Percentiles rank a stretch among this genome's conserved stretches.
phyloP scores from a whole-genome alignment of 1,140 invertebrate species.

The Cepaea nemoralis region DNA sequence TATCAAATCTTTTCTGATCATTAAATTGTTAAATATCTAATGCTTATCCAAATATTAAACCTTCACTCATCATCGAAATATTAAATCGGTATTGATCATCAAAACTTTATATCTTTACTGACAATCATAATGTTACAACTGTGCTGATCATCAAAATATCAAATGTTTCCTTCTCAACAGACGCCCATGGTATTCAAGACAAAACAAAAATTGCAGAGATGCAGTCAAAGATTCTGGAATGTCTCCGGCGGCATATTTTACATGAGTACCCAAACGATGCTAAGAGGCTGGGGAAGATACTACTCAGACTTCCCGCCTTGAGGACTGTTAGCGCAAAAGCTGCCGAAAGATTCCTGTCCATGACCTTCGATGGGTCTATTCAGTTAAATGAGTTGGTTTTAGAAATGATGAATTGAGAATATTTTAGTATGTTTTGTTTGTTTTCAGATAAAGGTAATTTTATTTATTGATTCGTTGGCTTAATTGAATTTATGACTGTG shows the following conservation, averaged over 20 bases:
- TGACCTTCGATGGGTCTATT: slow-evolving; percentile 67
- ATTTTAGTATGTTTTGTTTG: too few relatives aligned
- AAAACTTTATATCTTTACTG: too few relatives aligned
- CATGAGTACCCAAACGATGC: slow-evolving; percentile 58
- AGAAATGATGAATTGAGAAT: slow-evolving; percentile 67
- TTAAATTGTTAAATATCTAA: too few relatives aligned
- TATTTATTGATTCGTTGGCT: too few relatives aligned
- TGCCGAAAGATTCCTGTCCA: slow-evolving; percentile 69
- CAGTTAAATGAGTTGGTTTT: slow-evolving; percentile 69
- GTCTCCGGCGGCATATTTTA: slow-evolving; percentile 61
- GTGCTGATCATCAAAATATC: too few relatives aligned
- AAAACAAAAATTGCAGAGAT: slow-evolving; percentile 59
- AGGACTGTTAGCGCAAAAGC: slow-evolving; percentile 70
- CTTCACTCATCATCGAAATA: too few relatives aligned
- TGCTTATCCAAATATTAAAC: too few relatives aligned
- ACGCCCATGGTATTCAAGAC: slow-evolving; percentile 66
- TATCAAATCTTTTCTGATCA: too few relatives aligned
- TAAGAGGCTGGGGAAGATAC: slow-evolving; percentile 66
- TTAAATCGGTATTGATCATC: too few relatives aligned
- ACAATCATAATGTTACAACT: too few relatives aligned
- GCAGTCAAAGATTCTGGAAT: slow-evolving; percentile 67
- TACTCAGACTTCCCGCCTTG: slow-evolving; percentile 69
- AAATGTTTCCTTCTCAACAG: slow-evolving; percentile 45
- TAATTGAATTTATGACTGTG: too few relatives aligned
- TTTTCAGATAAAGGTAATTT: too few relatives aligned